phyloP scores from a whole-genome alignment of 2,113 vertebrate species.

The Isurus oxyrinchus region DNA sequence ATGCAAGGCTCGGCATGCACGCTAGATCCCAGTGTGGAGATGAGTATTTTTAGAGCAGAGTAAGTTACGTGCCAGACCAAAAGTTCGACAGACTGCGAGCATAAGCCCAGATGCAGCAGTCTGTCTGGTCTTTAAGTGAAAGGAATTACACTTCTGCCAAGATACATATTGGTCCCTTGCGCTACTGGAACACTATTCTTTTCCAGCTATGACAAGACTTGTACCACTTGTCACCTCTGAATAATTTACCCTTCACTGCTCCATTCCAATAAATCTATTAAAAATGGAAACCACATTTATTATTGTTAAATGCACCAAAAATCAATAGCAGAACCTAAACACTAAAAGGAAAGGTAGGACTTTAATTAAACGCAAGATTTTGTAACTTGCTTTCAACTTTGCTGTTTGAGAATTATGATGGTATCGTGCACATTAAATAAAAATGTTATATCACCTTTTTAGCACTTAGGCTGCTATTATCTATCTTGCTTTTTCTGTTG shows the following conservation, averaged over 20 bases:
- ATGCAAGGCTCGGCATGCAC: not conserved
- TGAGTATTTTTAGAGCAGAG: not conserved
- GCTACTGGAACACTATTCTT: constrained; percentile 1
- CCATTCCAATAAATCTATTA: constrained; percentile 20
- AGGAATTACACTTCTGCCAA: constrained; percentile 20
- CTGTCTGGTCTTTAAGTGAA: constrained; percentile 10
- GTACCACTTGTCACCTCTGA: constrained; percentile 29
- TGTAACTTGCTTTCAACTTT: not conserved
- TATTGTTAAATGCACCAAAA: not conserved
- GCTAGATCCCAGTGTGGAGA: not conserved
- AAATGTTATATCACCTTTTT: constrained; percentile 6
- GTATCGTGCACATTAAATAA: not conserved
- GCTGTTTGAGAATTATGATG: not conserved
- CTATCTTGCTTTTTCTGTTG: not conserved
- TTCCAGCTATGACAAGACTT: constrained; percentile 8
- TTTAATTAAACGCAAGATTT: not conserved
- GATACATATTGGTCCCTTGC: constrained; percentile 3
- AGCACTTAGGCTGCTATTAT: not conserved
- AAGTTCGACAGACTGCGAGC: not conserved
- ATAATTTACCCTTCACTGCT: not conserved
- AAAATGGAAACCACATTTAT: not conserved
- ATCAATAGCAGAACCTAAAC: not conserved
- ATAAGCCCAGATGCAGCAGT: not conserved
- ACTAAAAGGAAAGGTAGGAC: not conserved
- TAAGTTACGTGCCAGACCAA: not conserved